Evolutionary conservation across 2,797 vertebrate genomes (phyloP), one percentile per base, ranked within the genome.

Genomic region (Channa striata): DNA sequence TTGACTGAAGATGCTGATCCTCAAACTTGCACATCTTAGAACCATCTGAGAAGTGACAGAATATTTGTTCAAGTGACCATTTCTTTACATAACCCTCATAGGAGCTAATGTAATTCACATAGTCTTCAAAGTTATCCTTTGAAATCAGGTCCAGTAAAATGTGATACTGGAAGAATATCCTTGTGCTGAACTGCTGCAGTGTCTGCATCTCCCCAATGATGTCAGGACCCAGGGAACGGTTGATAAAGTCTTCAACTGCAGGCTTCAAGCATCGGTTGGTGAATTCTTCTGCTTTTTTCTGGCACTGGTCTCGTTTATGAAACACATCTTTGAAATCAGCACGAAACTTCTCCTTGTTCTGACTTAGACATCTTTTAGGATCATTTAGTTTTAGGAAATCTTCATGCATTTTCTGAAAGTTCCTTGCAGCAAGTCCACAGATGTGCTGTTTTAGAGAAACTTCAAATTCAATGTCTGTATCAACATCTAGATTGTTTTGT

Each of bases 221-320:
- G 2, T 81, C 60, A 68, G 23, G 68, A 43, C 93, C 89, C 47
- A 93, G 63, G 7, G 34, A 77, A 3, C 36, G 56, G 23, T 42
- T 60, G 57, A 92, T 50, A 54, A 71, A 88, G 5, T 47, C 8
- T 62, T 76, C 11, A 1, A 90, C 78, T 9, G 90, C 92, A 68
- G 85, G 86, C 10, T 1, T 64, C 58, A 93, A 52, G 11, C 91
- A 92, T 0, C 1, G 0, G 0, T 61, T 4, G 1, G 82, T 82
- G 49, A 94, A 93, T 57, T 92, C 86, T 33, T 84, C 13, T 40
- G 92, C 90, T 11, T 91, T 93, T n/a, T 85, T 92, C 23, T 84
- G 77, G 56, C 87, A 89, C 62, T 90, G 89, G 48, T 93, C 85
- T 57, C 68, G 68, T 50, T 88, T 0, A 12, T 79, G 0, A n/a